Conservation (phyloP, 2,888 invertebrate genomes). For the Pollenia griseotomentosa region DNA sequence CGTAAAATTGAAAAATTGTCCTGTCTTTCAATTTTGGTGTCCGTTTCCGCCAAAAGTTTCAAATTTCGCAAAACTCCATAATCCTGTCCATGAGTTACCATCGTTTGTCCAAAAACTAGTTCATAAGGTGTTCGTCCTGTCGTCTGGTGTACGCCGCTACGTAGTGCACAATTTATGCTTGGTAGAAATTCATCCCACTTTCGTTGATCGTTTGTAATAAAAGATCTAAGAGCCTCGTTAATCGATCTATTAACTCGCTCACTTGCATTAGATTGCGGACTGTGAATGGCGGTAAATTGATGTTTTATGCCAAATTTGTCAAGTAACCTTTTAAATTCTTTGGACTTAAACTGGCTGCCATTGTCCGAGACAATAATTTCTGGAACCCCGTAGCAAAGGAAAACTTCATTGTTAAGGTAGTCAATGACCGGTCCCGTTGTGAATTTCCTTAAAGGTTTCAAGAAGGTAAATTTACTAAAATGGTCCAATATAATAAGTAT, state of each 20-base stretch:
- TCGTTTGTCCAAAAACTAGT: too few species aligned
- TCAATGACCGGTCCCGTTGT: background rate
- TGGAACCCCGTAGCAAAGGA: conserved; percentile 15
- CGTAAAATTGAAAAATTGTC: conserved; percentile 20
- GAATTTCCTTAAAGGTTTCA: conserved; percentile 16
- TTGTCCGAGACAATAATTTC: background rate
- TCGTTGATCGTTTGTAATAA: conserved; percentile 7
- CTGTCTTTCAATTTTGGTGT: conserved; percentile 1
- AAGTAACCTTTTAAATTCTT: conserved; percentile 43
- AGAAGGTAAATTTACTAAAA: conserved; percentile 2
- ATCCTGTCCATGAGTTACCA: too few species aligned
- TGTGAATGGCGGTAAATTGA: conserved; percentile 26
- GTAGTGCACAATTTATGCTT: conserved; percentile 5
- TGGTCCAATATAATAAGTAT: background rate
- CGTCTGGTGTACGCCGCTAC: background rate
- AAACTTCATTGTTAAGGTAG: background rate
- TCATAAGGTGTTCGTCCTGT: too few species aligned
- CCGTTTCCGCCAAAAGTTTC: conserved; percentile 18
- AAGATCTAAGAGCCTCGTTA: conserved; percentile 15
- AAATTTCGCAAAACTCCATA: background rate
- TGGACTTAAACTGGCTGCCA: conserved; percentile 51
- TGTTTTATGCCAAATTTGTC: conserved; percentile 35
- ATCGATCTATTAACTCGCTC: conserved; percentile 54
- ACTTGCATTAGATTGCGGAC: conserved; percentile 24
- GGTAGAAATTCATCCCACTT: background rate